These are phyloP conservation scores for Remorina albescens DNA, from an alignment of 2,797 vertebrate species.

Conservation along the genomic window DNA sequence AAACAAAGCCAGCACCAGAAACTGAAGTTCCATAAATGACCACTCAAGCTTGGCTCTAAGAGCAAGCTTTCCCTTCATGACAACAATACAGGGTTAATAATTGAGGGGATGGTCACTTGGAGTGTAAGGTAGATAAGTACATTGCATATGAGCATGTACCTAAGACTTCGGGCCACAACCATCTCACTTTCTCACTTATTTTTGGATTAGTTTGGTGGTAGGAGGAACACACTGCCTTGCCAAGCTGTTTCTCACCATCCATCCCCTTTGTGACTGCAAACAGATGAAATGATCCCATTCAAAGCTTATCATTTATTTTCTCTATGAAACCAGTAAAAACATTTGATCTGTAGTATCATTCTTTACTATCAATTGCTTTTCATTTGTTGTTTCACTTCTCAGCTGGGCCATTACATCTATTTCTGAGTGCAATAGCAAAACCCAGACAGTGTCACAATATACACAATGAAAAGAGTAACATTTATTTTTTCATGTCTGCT, in stretches of 20 bases:
- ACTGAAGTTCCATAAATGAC: neutral
- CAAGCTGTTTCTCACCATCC: neutral
- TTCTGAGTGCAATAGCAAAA: neutral
- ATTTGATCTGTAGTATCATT: neutral
- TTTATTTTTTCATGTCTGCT: neutral
- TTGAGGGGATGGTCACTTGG: too few relatives aligned
- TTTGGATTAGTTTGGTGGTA: too few relatives aligned
- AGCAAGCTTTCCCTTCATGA: too few relatives aligned
- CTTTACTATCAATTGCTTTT: too few relatives aligned
- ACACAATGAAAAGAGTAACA: neutral
- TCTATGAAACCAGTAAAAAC: neutral
- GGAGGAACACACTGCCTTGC: neutral
- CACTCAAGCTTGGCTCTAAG: too few relatives aligned
- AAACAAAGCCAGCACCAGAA: neutral
- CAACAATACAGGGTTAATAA: too few relatives aligned
- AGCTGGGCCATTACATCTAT: neutral
- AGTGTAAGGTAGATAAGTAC: too few relatives aligned
- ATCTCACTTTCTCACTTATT: too few relatives aligned
- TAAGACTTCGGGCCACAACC: too few relatives aligned
- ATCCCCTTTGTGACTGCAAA: neutral
- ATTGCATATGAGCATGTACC: too few relatives aligned
- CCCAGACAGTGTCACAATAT: neutral
- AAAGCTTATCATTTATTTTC: neutral
- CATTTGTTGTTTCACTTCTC: neutral
- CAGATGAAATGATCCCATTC: neutral